Evolutionary conservation across 2,888 invertebrate species (phyloP), one percentile per base, ranked within the genome.

Genomic region (Hemithea aestivaria): DNA sequence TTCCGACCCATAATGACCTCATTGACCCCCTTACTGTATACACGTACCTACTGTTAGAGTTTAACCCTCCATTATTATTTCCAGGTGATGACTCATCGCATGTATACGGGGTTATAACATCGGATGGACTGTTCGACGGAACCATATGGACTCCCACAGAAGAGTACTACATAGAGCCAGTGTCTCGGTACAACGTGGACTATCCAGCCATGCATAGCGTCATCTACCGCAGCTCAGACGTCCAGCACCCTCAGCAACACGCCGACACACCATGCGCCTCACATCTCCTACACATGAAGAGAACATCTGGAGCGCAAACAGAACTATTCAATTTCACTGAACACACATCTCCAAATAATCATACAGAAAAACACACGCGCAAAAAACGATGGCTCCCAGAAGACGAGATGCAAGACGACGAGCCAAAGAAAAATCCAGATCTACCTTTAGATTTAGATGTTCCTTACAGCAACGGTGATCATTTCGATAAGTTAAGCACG

Each of bases 91-190:
- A 95, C 50, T 89, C 89, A 30, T 93, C 96, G 7, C 83, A 90
- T 52, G 95, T 96, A 35, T 93, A 95, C 66, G 97, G 97, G 24
- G 88, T 97, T 60, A 90, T 97, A 58, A 96, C 96, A 44, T 89
- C 90, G 40, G 94, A 96, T 44, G 97, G 97, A 39, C 89, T 96
- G 40, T 95, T 97, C 77, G 97, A 97, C 71, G 97, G 97, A 35
- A 94, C 94, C 36, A 93, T 97, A 66, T 90, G 91, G 74, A 94
- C 95, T 33, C 85, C 88, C 39, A 87, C 90, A 33, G 94, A 94
- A 62, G 94, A 95, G 62, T 95, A 92, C 80, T 96, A 95, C 77
- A 90, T 97, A 56, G 96, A 97, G 75, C 94, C 94, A 5, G 84
- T 93, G 39, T 90, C 90, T 56, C 89, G 93, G 56, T 94, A 93